Evolutionary conservation across 2,888 invertebrate genomes (phyloP).

Genomic region (Orthosia gracilis): DNA sequence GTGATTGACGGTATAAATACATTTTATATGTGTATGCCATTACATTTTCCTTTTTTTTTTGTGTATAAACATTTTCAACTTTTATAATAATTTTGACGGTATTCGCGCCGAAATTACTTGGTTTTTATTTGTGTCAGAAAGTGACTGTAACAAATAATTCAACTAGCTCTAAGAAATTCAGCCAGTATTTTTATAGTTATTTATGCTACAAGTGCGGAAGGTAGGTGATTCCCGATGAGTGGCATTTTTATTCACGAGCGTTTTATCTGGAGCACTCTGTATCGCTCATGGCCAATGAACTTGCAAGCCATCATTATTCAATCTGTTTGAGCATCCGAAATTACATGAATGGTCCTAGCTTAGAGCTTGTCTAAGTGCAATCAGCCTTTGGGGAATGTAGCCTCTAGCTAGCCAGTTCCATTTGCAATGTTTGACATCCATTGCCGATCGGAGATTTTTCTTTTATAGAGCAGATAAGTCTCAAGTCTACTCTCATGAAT

Average conservation of each 20-base stretch:
- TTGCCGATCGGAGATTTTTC: background rate
- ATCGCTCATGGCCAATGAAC: constrained; percentile 4
- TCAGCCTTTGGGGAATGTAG: constrained; percentile 15
- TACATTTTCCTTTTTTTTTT: too few species aligned
- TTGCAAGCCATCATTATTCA: constrained; percentile 22
- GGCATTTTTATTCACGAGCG: too few species aligned
- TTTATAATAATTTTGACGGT: background rate
- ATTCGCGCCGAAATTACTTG: constrained; percentile 3
- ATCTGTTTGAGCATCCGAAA: constrained; percentile 39
- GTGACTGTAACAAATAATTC: background rate
- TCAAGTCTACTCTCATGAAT: background rate
- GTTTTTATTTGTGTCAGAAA: background rate
- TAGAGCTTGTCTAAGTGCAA: constrained; percentile 30
- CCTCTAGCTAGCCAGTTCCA: background rate
- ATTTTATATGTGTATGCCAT: too few species aligned
- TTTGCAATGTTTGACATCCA: constrained; percentile 5
- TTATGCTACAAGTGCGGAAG: too few species aligned
- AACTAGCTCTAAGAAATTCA: background rate
- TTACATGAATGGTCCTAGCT: constrained; percentile 10
- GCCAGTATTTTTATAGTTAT: too few species aligned
- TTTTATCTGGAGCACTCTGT: constrained; percentile 2
- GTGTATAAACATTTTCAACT: too few species aligned
- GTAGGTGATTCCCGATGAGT: too few species aligned
- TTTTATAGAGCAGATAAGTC: background rate
- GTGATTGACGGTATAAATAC: too few species aligned